Conservation (phyloP, 1,140 invertebrate species). For the Hycleus phaleratus region DNA sequence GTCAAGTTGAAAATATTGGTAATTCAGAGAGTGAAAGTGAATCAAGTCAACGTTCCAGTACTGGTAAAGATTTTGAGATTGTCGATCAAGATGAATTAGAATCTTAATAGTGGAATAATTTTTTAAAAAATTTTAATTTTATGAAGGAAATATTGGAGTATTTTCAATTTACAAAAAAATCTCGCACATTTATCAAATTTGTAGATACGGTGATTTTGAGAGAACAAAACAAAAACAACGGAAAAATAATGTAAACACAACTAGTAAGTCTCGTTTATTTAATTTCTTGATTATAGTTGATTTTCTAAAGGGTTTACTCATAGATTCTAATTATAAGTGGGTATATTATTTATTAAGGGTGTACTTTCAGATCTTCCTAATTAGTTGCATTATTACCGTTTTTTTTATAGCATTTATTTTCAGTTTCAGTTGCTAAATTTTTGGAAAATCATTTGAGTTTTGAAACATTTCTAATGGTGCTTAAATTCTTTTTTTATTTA, state of each 20-base stretch:
- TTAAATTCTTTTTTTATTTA: background rate
- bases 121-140: too few species aligned
- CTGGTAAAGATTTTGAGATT: slow-evolving; percentile 74
- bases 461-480: background rate
- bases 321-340: background rate
- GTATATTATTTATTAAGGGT: background rate
- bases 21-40: slow-evolving; percentile 57
- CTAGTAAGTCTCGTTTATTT: too few species aligned
- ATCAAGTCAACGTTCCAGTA: slow-evolving; percentile 64
- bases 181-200: background rate
- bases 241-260: too few species aligned
- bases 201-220: too few species aligned
- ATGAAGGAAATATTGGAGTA: too few species aligned
- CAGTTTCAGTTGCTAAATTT: background rate
- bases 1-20: slow-evolving; percentile 6
- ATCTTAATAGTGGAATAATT: slow-evolving; percentile 15
- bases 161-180: too few species aligned
- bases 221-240: too few species aligned
- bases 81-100: slow-evolving; percentile 57
- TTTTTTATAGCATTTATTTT: slow-evolving; percentile 2
- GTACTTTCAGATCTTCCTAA: background rate
- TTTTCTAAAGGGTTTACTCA: background rate
- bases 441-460: slow-evolving; percentile 3
- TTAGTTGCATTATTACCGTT: background rate
- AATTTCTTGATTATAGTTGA: too few species aligned